Evolutionary conservation across 2,113 vertebrate species (phyloP), one percentile per base, ranked within the genome.

Genomic region (Grus americana): DNA sequence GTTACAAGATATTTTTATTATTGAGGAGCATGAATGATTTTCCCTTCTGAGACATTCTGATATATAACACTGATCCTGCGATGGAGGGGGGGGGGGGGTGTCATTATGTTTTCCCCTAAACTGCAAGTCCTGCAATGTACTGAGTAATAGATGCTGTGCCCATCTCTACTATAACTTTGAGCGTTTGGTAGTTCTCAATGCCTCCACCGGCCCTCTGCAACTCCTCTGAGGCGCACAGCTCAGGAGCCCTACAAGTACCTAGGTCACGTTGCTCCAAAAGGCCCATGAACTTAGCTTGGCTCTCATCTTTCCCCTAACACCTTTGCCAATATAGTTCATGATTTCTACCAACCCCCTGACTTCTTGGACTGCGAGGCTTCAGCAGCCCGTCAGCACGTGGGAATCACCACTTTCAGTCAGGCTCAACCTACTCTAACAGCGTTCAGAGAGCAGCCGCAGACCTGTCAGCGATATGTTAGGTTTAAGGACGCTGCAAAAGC

Each of bases 401-500:
- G 65, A 88, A 88, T 3, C 88, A 30, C 50, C 61, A 38, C 46
- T 82, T 90, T 16, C 38, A 36, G 63, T 63, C 58, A 80, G 42
- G 49, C 6, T 46, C 27, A 18, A 40, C 13, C 36, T 70, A 38
- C 26, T 50, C 30, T 23, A 44, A 29, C 26, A 32, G n/a, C 5
- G 10, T 50, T 34, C 47, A 50, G 55, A 63, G 40, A 70, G 32
- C 40, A 66, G 22, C 26, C 3, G 11, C 61, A 38, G 46, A 44
- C 4, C 1, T 8, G n/a, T 4, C 61, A 16, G 2, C 2, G 6
- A 5, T 13, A 20, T 2, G 1, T 17, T 14, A 11, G 26, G 17
- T 66, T 85, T 70, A 62, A 88, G 46, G 61, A 74, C 10, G 9
- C 20, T 58, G 50, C 19, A 85, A 22, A 55, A 88, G 34, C 16